Evolutionary conservation across 2,888 invertebrate species (phyloP).

Genomic region (Octonoba sinensis): DNA sequence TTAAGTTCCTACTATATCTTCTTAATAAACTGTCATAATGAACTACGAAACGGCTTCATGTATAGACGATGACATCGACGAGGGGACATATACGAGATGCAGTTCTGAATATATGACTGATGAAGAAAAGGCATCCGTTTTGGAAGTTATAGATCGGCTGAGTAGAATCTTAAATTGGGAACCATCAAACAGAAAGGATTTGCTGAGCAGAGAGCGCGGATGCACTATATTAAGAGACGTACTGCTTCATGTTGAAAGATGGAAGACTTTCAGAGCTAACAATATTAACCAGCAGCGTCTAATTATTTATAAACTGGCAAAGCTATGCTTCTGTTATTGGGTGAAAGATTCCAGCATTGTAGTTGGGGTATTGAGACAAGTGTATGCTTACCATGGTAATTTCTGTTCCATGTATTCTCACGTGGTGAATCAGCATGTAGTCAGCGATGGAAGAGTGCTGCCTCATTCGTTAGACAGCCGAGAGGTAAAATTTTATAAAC

Average conservation of each 20-base stretch:
- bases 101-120: no score
- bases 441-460: background rate
- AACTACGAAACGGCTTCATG: no score
- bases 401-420: conserved; percentile 36
- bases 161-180: conserved; percentile 35
- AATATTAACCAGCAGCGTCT: conserved; percentile 21
- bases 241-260: conserved; percentile 10
- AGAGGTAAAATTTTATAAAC: no score
- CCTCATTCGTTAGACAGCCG: conserved; percentile 4
- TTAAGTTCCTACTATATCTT: no score
- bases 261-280: conserved; percentile 6
- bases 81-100: no score
- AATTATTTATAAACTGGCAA: conserved; percentile 24
- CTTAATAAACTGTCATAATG: no score
- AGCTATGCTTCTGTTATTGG: conserved; percentile 47
- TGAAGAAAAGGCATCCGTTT: conserved; percentile 22
- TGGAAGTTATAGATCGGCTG: conserved; percentile 10
- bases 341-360: conserved; percentile 29
- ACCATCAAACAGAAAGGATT: background rate
- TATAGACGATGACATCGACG: no score
- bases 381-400: conserved; percentile 37
- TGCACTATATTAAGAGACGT: conserved; percentile 7
- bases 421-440: conserved; percentile 22
- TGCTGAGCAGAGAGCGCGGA: conserved; percentile 13
- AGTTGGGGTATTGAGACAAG: conserved; percentile 16